A percentile compares a stretch with the other conserved stretches of the same genome.
These are phyloP conservation scores for Micrasema longulum DNA, from an alignment of 1,140 invertebrate genomes.

Conservation along the genomic window DNA sequence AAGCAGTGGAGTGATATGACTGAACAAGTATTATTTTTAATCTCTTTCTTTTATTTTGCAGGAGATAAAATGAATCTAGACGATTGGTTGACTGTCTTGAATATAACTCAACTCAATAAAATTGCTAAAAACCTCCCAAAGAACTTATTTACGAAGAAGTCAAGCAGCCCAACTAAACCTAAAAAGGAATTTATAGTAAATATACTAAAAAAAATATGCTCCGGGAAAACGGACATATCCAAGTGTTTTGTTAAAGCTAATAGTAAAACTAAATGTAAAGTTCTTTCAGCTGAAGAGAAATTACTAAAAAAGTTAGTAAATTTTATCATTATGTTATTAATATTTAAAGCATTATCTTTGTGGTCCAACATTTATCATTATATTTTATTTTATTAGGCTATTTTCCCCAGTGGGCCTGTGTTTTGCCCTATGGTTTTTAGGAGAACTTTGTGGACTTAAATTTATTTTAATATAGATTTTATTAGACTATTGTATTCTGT, in stretches of 20 bases:
- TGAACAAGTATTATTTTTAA: no score
- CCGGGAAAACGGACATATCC: not conserved
- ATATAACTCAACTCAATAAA: not conserved
- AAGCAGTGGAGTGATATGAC: no score
- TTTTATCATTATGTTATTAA: no score
- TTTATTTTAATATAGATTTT: no score
- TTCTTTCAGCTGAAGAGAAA: not conserved
- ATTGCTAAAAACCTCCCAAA: slow-evolving; percentile 8
- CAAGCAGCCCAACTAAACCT: not conserved
- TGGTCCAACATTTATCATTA: no score
- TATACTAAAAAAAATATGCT: not conserved
- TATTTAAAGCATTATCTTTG: no score
- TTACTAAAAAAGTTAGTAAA: slow-evolving; percentile 5
- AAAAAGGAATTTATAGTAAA: not conserved
- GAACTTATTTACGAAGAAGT: not conserved
- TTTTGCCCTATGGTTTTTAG: no score
- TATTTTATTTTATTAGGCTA: no score
- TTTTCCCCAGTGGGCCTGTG: no score
- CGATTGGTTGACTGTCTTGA: slow-evolving; percentile 38
- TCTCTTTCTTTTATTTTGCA: slow-evolving; percentile 24
- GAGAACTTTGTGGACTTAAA: no score
- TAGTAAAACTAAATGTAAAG: not conserved
- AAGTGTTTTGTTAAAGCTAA: not conserved
- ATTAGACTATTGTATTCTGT: no score
- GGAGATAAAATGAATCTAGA: slow-evolving; percentile 33